Evolutionary conservation across 2,797 vertebrate genomes (phyloP), one percentile per base, ranked within the genome.

Genomic region (Enteromius afrohamiltoni): DNA sequence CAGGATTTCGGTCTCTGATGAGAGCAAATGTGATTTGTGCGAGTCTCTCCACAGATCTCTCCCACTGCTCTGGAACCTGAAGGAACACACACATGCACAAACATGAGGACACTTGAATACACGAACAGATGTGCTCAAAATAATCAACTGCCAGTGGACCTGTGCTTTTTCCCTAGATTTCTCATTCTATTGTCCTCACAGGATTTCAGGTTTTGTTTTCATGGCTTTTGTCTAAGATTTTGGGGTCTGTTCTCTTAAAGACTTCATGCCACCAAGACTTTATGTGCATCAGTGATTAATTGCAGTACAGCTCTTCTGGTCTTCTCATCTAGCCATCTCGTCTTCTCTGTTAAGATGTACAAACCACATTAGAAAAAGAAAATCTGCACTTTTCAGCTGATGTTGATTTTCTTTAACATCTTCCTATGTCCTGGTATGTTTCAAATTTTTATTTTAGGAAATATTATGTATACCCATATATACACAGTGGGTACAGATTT

Each of bases 1-100:
- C 91, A 1, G 92, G 82, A 80, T 88, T 95, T 86, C 94, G 85
- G 23, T 94, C 92, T 75, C 86, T 91, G 85, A 95, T 92, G 86
- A 95, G 90, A 49, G 92, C 82, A 1, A 86, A 80, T 0, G 88
- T 84, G 51, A 95, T 93, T 84, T 93, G 90, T 40, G 91, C 86
- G 5, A 92, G 88, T 86, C 87, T 91, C 26, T 83, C 55, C 81
- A 90, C 86, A 19, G 92, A 93, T 86, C 89, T 90, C 85, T 92
- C 89, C 93, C 93, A 92, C 9, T 69, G 77, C 23, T 90, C 90
- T 0, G 85, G 3, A 73, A 93, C 93, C 95, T 95, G 86, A 67
- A 82, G 86, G 73, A 85, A 79, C 49, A 80, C 42, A 84, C 40
- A 84, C 26, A 86, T 11, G 85, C 16, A 31, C 45, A 83, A 7